phyloP scores from a whole-genome alignment of 2,113 vertebrate species.

The Eonycteris spelaea region DNA sequence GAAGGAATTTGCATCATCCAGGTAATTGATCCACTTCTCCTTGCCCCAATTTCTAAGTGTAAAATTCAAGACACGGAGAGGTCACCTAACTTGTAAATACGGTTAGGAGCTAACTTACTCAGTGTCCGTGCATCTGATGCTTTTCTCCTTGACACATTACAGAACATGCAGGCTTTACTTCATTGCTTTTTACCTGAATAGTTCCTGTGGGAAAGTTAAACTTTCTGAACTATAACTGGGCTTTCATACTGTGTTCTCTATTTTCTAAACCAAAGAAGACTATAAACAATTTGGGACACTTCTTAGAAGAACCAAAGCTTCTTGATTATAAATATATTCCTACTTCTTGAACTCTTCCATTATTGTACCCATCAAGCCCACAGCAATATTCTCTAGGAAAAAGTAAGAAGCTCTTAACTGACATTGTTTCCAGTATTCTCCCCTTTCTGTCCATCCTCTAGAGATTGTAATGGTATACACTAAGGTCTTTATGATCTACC shows the following conservation, averaged over 20 bases:
- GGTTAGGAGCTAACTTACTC: not conserved
- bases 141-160: not conserved
- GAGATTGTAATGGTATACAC: not conserved
- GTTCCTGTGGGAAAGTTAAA: not conserved
- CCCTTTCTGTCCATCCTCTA: not conserved
- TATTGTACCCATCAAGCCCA: not conserved
- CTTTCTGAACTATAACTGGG: not conserved
- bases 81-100: not conserved
- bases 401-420: not conserved
- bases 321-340: not conserved
- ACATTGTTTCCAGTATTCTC: not conserved
- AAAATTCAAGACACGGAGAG: not conserved
- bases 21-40: not conserved
- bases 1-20: not conserved
- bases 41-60: not conserved
- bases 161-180: not conserved
- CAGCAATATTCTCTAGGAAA: not conserved
- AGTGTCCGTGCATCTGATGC: not conserved
- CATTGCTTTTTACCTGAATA: not conserved
- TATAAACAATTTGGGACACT: not conserved
- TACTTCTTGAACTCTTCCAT: not conserved
- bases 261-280: not conserved
- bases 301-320: not conserved
- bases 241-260: not conserved
- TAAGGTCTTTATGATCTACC: not conserved